A percentile compares a stretch with the other conserved stretches of the same genome.
These are phyloP conservation scores for Macrobrachium nipponense DNA, from an alignment of 1,140 invertebrate species.

Conservation along the genomic window DNA sequence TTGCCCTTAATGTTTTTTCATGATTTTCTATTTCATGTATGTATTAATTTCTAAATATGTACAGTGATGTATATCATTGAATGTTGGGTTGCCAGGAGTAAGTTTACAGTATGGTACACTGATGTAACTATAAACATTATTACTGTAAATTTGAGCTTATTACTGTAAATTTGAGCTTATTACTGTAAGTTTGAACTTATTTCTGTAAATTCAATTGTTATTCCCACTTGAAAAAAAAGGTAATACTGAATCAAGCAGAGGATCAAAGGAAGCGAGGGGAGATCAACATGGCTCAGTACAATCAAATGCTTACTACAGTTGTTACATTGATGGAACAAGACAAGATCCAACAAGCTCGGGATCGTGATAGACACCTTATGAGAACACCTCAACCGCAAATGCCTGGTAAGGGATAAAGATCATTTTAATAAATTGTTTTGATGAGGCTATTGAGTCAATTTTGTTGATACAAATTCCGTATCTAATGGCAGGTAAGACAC, in stretches of 20 bases:
- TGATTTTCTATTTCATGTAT: too few relatives aligned
- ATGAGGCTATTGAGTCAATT: neutral
- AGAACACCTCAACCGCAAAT: constrained; percentile 12
- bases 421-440: too few relatives aligned
- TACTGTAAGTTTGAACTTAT: too few relatives aligned
- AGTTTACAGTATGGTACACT: too few relatives aligned
- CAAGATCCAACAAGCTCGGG: constrained; percentile 47
- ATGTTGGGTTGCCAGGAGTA: too few relatives aligned
- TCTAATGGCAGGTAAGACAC: too few relatives aligned
- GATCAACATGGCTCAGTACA: constrained; percentile 83
- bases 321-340: constrained; percentile 62
- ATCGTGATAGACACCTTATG: constrained; percentile 33
- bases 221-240: constrained; percentile 71
- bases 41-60: too few relatives aligned
- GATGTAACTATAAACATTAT: too few relatives aligned
- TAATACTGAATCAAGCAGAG: constrained; percentile 85
- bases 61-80: too few relatives aligned
- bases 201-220: neutral
- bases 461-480: too few relatives aligned
- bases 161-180: too few relatives aligned
- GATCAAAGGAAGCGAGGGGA: constrained; percentile 81
- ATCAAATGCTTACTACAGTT: constrained; percentile 79
- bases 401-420: neutral
- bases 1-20: neutral
- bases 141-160: too few relatives aligned